These are phyloP conservation scores for Podargus strigoides DNA, from an alignment of 2,797 vertebrate genomes.

Conservation along the genomic window DNA sequence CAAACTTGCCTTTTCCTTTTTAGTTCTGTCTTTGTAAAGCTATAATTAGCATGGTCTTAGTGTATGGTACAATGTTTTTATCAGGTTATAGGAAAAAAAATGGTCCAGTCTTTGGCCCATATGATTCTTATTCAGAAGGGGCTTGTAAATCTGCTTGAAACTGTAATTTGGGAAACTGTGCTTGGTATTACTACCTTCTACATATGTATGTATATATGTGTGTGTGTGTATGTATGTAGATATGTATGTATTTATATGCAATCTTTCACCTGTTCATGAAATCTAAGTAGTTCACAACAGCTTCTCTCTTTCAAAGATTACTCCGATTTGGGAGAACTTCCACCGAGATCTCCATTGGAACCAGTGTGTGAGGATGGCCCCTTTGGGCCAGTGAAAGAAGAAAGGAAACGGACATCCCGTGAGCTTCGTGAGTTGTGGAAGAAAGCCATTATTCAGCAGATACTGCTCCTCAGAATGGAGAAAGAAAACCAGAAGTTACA, in stretches of 20 bases:
- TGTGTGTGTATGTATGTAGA: accelerated
- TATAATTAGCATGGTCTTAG: background rate
- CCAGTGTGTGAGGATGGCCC: constrained; percentile 78
- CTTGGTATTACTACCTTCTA: background rate
- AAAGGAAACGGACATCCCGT: constrained; percentile 76
- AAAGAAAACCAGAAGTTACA: constrained; percentile 95
- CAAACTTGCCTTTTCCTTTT: background rate
- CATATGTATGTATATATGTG: accelerated
- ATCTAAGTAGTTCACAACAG: background rate
- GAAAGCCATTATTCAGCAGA: constrained; percentile 95
- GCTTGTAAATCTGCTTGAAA: background rate
- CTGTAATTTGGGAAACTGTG: background rate
- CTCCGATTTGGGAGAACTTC: constrained; percentile 81
- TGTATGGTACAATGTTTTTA: background rate
- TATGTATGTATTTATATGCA: background rate
- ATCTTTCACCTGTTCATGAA: background rate
- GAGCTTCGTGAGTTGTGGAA: constrained; percentile 93
- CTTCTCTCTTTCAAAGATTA: constrained; percentile 74
- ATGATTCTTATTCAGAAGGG: background rate
- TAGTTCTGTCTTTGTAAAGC: background rate
- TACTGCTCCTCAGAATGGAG: constrained; percentile 96
- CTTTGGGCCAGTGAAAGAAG: constrained; percentile 78
- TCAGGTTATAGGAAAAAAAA: background rate
- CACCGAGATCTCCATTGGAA: constrained; percentile 74
- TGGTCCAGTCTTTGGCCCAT: background rate